Evolutionary conservation across 2,797 vertebrate species (phyloP).

Genomic region (Cygnus olor): DNA sequence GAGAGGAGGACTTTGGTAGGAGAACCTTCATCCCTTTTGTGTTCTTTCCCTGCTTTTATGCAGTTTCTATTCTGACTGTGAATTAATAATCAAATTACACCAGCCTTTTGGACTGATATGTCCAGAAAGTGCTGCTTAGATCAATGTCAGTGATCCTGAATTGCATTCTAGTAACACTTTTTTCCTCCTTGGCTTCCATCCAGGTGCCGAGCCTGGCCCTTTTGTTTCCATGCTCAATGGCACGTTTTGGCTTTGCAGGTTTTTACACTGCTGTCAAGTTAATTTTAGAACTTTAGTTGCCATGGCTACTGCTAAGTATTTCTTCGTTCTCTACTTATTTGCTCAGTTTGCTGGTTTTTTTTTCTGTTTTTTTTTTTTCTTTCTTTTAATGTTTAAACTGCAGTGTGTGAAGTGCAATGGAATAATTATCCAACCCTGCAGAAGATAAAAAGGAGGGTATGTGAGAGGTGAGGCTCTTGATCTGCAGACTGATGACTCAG

Average conservation of each 20-base stretch:
- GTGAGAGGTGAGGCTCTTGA: slow-evolving; percentile 35
- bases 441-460: slow-evolving; percentile 20
- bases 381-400: slow-evolving; percentile 31
- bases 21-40: neutral
- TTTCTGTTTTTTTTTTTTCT: neutral
- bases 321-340: slow-evolving; percentile 62
- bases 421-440: slow-evolving; percentile 47
- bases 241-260: slow-evolving; percentile 24
- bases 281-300: slow-evolving; percentile 77
- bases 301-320: slow-evolving; percentile 69
- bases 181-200: slow-evolving; percentile 32
- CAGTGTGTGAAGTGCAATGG: slow-evolving; percentile 18
- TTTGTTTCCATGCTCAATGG: slow-evolving; percentile 6
- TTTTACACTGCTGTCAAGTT: slow-evolving; percentile 64
- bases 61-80: neutral
- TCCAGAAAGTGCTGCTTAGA: neutral
- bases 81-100: neutral
- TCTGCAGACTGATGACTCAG: slow-evolving; percentile 32
- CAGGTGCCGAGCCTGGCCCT: slow-evolving; percentile 30
- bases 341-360: slow-evolving; percentile 66
- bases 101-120: neutral
- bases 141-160: neutral
- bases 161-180: slow-evolving; percentile 7
- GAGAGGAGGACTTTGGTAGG: neutral
- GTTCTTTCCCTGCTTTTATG: neutral